Conservation (phyloP, 2,113 vertebrate species). For the Gymnogyps californianus region DNA sequence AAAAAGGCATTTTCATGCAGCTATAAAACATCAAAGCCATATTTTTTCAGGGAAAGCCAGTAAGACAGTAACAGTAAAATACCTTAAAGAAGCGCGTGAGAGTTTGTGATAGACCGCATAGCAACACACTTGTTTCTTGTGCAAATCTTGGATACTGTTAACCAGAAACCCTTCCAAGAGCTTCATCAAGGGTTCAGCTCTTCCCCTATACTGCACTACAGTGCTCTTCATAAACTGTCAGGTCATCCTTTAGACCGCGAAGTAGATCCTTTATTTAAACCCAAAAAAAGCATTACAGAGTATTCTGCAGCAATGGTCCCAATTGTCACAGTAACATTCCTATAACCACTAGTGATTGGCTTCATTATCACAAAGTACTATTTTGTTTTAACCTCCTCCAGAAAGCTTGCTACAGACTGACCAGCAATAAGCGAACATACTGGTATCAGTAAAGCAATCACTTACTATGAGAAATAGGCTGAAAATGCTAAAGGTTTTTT, state of each 20-base stretch:
- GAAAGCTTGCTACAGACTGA: not conserved
- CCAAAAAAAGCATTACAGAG: fast-evolving
- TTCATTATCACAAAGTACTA: not conserved
- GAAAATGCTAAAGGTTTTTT: not conserved
- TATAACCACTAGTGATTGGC: not conserved
- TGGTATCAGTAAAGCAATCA: not conserved
- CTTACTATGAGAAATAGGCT: not conserved
- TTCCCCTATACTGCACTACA: not conserved
- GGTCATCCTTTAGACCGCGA: not conserved
- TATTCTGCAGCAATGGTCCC: not conserved
- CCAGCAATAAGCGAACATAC: not conserved
- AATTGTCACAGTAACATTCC: not conserved
- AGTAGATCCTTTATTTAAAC: not conserved
- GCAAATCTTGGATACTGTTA: not conserved
- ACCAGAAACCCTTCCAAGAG: not conserved
- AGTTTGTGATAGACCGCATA: not conserved
- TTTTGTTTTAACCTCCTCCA: not conserved
- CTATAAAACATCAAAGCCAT: not conserved
- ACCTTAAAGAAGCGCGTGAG: not conserved
- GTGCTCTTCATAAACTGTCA: not conserved
- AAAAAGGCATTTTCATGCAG: not conserved
- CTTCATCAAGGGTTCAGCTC: not conserved
- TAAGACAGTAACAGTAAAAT: not conserved
- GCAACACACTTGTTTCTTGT: not conserved
- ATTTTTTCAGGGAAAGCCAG: not conserved